Evolutionary conservation across 1,140 invertebrate species (phyloP).

Genomic region (Temnothorax longispinosus): DNA sequence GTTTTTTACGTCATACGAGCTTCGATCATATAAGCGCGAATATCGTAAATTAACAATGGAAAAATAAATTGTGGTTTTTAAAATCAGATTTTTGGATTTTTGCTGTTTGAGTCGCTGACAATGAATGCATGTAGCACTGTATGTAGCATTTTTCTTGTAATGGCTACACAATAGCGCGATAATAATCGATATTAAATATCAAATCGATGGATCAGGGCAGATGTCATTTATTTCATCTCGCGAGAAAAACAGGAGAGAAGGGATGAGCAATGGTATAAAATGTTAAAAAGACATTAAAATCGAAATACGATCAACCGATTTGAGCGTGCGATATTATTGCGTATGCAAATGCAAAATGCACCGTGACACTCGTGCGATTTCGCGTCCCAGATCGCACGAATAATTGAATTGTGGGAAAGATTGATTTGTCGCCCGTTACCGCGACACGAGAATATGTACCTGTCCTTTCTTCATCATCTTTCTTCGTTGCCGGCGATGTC

Average conservation of each 20-base stretch:
- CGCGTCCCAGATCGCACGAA: not conserved
- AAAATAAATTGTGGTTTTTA: not conserved
- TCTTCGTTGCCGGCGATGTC: not conserved
- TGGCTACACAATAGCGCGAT: not conserved
- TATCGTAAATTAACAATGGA: not conserved
- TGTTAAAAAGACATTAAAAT: not conserved
- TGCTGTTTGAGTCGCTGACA: not conserved
- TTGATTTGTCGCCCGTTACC: slow-evolving; percentile 1
- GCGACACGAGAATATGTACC: not conserved
- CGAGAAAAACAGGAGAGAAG: not conserved
- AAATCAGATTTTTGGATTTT: slow-evolving; percentile 13
- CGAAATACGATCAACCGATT: not conserved
- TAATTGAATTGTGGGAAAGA: slow-evolving; percentile 20
- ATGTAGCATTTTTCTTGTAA: not conserved
- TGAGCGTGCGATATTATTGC: not conserved
- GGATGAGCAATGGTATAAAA: not conserved
- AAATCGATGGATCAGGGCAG: not conserved
- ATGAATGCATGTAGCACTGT: not conserved
- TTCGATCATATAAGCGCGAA: not conserved
- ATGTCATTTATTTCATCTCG: not conserved
- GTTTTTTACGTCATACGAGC: not conserved
- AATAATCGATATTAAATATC: slow-evolving; percentile 28
- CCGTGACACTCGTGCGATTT: slow-evolving; percentile 2
- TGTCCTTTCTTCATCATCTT: not conserved
- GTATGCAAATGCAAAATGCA: slow-evolving; percentile 1